phyloP scores from a whole-genome alignment of 2,888 invertebrate genomes.

The Cynaeus angustus region DNA sequence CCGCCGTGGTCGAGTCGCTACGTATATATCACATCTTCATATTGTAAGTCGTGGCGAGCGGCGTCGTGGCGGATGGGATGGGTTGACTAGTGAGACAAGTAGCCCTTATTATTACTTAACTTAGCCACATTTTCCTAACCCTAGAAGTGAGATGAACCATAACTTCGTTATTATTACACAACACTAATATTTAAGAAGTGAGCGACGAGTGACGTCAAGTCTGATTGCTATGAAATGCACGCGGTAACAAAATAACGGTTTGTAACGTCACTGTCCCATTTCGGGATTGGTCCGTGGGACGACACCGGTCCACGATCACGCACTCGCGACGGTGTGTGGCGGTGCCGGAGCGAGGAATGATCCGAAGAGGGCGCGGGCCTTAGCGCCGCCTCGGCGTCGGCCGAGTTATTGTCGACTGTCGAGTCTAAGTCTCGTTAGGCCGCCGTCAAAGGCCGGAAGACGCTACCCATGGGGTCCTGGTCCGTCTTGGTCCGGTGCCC shows the following conservation, averaged over 20 bases:
- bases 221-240: conserved; percentile 64
- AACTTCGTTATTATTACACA: conserved; percentile 68
- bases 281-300: conserved; percentile 55
- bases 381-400: conserved; percentile 56
- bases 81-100: conserved; percentile 60
- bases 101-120: conserved; percentile 58
- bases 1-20: conserved; percentile 67
- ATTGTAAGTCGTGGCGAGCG: conserved; percentile 65
- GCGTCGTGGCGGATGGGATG: conserved; percentile 53
- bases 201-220: conserved; percentile 65
- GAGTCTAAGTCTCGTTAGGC: conserved; percentile 64
- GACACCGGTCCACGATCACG: conserved; percentile 51
- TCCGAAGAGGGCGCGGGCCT: conserved; percentile 61
- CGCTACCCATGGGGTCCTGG: conserved; percentile 43
- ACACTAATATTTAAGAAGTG: conserved; percentile 69
- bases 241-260: conserved; percentile 63
- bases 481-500: conserved; percentile 48
- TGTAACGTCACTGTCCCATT: conserved; percentile 58
- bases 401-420: conserved; percentile 67
- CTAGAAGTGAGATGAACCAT: conserved; percentile 66
- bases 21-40: conserved; percentile 68
- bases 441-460: conserved; percentile 55
- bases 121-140: conserved; percentile 57
- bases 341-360: conserved; percentile 64
- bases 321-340: conserved; percentile 30